Base-by-base conservation (phyloP, 2,888 invertebrate genomes). In the Ryuthela nishihirai region DNA sequence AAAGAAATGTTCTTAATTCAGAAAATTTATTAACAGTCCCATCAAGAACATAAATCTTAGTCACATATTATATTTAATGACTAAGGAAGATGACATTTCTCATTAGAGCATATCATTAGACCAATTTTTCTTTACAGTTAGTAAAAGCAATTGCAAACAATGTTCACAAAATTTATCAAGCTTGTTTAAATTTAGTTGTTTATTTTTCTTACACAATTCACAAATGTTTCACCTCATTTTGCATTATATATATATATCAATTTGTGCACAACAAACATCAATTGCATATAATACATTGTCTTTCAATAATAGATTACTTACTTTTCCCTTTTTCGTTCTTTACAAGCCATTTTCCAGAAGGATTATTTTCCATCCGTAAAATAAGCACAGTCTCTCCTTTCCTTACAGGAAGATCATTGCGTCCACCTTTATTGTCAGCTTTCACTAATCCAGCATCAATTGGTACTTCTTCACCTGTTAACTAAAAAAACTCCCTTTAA, bases 241-340 rank as follows among this genome's bases (percentile, higher is more conserved):
- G 7, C 12, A 29, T 29, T 29, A 29, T 29, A 29, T 29, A 9
- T 29, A 29, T 29, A 9, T 9, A 29, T 7, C 29, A 29, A 29
- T n/a, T n/a, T n/a, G 7, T 29, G 29, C 12, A 7, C 29, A 29
- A 29, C 9, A 29, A 10, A 10, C 9, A 1, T 29, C 9, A 10
- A 10, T 29, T 29, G 29, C 29, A 29, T 29, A n/a, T 10, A n/a
- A n/a, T 29, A 29, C n/a, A 10, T 29, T 10, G n/a, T 29, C n/a
- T n/a, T 12, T n/a, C 32, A 12, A 10, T 29, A 24, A 24, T 20
- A 46, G 6, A n/a, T 20, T 18, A 54, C 55, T 53, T 41, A 62
- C 62, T 60, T 48, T 65, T 65, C n/a, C 66, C 64, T 29, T 54
- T 62, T 18, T 65, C 66, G 35, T 64, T 65, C 39, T 65, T 66